These are phyloP conservation scores for Xylocampa areola DNA, from an alignment of 2,888 invertebrate species.

Conservation along the genomic window DNA sequence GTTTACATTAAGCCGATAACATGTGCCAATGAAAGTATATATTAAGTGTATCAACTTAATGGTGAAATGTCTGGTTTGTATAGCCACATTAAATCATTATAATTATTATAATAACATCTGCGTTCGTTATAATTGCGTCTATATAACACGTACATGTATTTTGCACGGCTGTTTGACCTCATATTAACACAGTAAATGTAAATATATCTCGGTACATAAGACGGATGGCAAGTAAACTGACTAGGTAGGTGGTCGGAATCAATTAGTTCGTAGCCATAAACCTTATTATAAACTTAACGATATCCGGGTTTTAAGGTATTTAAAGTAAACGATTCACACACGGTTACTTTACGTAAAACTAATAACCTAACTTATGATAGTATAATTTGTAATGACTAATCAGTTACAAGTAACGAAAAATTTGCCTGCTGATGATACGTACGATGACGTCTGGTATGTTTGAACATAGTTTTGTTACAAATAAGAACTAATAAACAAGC, in stretches of 20 bases:
- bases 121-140: slow-evolving; percentile 33
- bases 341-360: background rate
- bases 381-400: background rate
- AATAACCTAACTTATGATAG: too few relatives aligned
- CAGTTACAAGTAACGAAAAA: background rate
- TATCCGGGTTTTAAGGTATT: slow-evolving; percentile 4
- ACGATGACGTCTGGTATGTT: too few relatives aligned
- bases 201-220: slow-evolving; percentile 26
- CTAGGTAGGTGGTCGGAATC: slow-evolving; percentile 18
- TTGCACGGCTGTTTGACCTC: slow-evolving; percentile 40
- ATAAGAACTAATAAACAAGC: background rate
- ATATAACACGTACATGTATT: slow-evolving; percentile 27
- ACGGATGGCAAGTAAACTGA: slow-evolving; percentile 10
- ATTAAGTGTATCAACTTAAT: too few relatives aligned
- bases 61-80: slow-evolving; percentile 9
- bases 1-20: slow-evolving; percentile 35
- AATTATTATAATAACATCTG: slow-evolving; percentile 36
- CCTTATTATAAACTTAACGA: background rate
- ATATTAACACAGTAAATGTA: slow-evolving; percentile 36
- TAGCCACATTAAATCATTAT: slow-evolving; percentile 19
- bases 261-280: slow-evolving; percentile 20
- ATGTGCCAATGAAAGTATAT: slow-evolving; percentile 38
- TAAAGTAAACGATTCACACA: background rate
- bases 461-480: background rate
- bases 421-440: background rate